phyloP scores from a whole-genome alignment of 2,797 vertebrate genomes.

The Microhierax caerulescens region DNA sequence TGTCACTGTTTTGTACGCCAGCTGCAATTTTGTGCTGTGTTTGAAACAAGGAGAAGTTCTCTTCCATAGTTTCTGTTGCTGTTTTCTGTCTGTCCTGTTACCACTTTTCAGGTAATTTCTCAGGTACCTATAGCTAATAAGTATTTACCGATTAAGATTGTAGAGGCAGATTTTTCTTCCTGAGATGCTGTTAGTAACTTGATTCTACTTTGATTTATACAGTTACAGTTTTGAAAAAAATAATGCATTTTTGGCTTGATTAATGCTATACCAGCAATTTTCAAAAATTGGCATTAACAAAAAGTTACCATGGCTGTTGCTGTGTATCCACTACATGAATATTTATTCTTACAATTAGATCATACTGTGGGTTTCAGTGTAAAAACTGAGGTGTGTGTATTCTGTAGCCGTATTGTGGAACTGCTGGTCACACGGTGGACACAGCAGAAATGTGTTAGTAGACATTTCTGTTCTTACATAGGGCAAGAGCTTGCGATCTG shows the following conservation, averaged over 20 bases:
- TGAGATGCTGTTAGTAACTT: background rate
- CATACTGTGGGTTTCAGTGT: background rate
- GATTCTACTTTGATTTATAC: background rate
- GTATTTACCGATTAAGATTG: background rate
- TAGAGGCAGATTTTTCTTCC: background rate
- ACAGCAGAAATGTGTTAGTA: background rate
- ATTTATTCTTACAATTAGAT: background rate
- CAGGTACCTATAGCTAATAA: background rate
- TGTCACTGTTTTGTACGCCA: slow-evolving; percentile 11
- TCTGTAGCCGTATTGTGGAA: background rate
- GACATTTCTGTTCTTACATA: background rate
- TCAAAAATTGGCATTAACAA: background rate
- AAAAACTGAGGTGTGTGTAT: background rate
- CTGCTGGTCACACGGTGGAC: background rate
- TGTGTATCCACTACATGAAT: background rate
- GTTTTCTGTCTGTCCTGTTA: slow-evolving; percentile 55
- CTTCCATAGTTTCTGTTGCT: slow-evolving; percentile 6
- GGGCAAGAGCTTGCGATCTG: background rate
- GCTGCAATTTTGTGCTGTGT: background rate
- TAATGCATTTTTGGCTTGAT: background rate
- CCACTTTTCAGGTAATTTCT: background rate
- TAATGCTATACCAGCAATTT: background rate
- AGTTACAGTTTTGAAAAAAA: background rate
- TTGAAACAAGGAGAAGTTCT: background rate
- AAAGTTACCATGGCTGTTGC: background rate